Evolutionary conservation across 1,140 invertebrate species (phyloP).

Genomic region (Heliconius hermathena): DNA sequence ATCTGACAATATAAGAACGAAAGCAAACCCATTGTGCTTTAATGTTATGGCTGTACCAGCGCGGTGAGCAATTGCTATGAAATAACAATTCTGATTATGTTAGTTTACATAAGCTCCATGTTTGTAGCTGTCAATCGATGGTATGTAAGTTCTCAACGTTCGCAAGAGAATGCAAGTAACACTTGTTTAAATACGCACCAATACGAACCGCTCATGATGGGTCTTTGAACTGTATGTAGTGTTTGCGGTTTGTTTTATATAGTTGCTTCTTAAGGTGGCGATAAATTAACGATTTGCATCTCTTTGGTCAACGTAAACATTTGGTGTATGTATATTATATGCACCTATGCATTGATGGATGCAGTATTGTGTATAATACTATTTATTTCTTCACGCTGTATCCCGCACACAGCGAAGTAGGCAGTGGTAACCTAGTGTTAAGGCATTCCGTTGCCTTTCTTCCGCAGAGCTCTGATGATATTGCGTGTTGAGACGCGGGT

Average conservation of each 20-base stretch:
- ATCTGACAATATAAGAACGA: neutral
- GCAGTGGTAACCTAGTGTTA: too few species aligned
- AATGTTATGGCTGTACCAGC: constrained; percentile 19
- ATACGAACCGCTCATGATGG: constrained; percentile 71
- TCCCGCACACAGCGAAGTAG: too few species aligned
- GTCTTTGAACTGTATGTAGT: constrained; percentile 73
- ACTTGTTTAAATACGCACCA: constrained; percentile 71
- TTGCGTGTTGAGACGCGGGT: too few species aligned
- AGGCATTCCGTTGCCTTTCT: too few species aligned
- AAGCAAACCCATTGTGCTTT: constrained; percentile 23
- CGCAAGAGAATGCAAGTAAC: constrained; percentile 60
- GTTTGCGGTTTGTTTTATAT: constrained; percentile 77
- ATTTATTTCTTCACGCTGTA: neutral
- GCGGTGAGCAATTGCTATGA: constrained; percentile 12
- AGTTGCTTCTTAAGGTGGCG: constrained; percentile 75
- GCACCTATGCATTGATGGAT: constrained; percentile 47
- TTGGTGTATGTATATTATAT: constrained; percentile 53
- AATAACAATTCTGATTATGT: constrained; percentile 39
- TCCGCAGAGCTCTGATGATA: too few species aligned
- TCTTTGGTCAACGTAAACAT: constrained; percentile 66
- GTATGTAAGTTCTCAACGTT: constrained; percentile 56
- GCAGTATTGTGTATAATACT: constrained; percentile 23
- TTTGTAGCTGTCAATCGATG: constrained; percentile 41
- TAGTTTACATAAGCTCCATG: constrained; percentile 40
- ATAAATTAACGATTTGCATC: constrained; percentile 79